Evolutionary conservation across 2,888 invertebrate species (phyloP), one percentile per base, ranked within the genome.

Genomic region (Portevinia maculata): DNA sequence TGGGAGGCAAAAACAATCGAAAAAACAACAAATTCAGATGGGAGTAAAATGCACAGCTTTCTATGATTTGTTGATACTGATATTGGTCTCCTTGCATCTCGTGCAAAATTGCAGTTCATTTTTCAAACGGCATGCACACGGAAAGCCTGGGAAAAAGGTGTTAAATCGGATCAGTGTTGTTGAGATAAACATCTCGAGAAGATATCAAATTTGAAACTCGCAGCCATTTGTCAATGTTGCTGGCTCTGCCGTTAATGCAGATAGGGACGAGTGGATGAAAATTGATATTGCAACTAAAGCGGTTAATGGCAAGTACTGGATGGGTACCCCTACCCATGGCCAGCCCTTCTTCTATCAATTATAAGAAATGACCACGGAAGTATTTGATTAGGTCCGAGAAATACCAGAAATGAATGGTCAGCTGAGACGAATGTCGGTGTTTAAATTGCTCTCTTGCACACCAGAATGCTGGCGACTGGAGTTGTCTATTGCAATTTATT

Each of bases 321-420:
- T 34, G 17, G 46, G 46, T 19, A 39, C 62, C n/a, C n/a, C n/a
- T n/a, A 60, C 11, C 37, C 70, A 69, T 57, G 28, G 30, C 19
- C n/a, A 76, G 70, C 53, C 55, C 59, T 75, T 53, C 48, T 62
- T 24, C 24, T 17, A 48, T 79, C 53, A 67, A 79, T 67, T 46
- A 74, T 70, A 75, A 75, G 57, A 79, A 75, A 79, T 79, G 75
- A 50, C 28, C 75, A 52, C 70, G 75, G 64, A 81, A 70, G 70
- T 70, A 59, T 64, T 70, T 76, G 55, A 79, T 79, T 69, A 75
- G 34, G 62, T 15, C 13, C 21, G 21, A 79, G 57, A 48, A 55
- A 30, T 71, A 44, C 15, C 17, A 39, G 41, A 60, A 52, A 46
- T 55, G 55, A 55, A 39, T 34, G 55, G 46, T 24, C 32, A 32